A percentile compares a stretch with the other conserved stretches of the same genome.
Evolutionary conservation across 2,797 vertebrate species (phyloP).

Genomic region (Simalia tracyae): DNA sequence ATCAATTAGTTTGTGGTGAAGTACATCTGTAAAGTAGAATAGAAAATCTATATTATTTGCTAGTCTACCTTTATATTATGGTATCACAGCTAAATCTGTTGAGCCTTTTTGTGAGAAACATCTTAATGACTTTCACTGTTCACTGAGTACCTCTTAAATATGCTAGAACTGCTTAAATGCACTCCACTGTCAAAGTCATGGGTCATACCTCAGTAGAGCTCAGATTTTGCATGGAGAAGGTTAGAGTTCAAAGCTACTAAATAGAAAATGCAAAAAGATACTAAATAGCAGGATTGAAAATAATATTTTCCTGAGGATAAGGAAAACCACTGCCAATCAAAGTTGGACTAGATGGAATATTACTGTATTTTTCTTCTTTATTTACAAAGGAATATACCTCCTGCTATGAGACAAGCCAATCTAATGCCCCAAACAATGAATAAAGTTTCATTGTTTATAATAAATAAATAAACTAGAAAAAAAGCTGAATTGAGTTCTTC

Average conservation of each 20-base stretch:
- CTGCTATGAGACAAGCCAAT: background rate
- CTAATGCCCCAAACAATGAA: background rate
- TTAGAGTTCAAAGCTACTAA: background rate
- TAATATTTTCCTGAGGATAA: background rate
- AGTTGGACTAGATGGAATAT: background rate
- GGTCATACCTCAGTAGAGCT: background rate
- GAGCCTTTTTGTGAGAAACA: background rate
- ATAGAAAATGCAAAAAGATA: background rate
- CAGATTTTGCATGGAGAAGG: background rate
- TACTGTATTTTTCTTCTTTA: background rate
- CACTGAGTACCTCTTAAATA: background rate
- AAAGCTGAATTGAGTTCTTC: constrained; percentile 1
- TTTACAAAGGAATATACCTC: background rate
- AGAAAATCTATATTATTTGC: background rate
- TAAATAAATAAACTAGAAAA: background rate
- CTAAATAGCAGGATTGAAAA: background rate
- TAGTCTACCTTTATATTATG: background rate
- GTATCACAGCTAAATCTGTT: background rate
- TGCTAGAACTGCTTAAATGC: background rate
- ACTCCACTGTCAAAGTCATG: too few species aligned
- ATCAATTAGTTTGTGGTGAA: background rate
- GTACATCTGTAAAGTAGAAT: background rate
- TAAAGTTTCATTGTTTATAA: background rate
- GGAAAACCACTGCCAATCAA: background rate
- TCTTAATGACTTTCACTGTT: background rate